Evolutionary conservation across 1,140 invertebrate species (phyloP).

Genomic region (Sminthurides bifidus): DNA sequence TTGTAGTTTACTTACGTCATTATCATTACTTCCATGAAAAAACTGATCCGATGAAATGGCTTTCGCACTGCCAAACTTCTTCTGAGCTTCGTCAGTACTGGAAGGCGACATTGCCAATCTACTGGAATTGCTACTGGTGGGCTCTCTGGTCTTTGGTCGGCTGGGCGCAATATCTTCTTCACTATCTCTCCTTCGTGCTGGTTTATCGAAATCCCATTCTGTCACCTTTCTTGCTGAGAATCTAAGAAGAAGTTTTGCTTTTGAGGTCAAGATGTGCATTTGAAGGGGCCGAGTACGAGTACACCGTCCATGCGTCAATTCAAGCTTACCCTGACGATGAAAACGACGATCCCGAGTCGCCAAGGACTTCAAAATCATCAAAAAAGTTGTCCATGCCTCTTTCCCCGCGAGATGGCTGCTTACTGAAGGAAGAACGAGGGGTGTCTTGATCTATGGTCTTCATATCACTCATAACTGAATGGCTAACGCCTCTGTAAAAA

Average conservation of each 20-base stretch:
- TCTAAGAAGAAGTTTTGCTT: not conserved
- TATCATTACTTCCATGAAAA: slow-evolving; percentile 61
- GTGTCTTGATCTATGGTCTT: slow-evolving; percentile 76
- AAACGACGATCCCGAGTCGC: not conserved
- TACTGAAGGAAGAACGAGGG: slow-evolving; percentile 36
- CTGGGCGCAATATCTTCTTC: slow-evolving; percentile 17
- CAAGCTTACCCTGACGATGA: not conserved
- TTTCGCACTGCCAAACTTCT: slow-evolving; percentile 93
- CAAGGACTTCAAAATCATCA: slow-evolving; percentile 31
- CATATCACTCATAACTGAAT: slow-evolving; percentile 89
- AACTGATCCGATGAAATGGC: slow-evolving; percentile 95
- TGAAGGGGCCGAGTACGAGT: too few species aligned
- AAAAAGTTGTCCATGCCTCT: slow-evolving; percentile 25
- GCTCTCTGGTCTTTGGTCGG: slow-evolving; percentile 19
- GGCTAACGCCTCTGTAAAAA: slow-evolving; percentile 61
- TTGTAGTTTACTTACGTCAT: slow-evolving; percentile 49
- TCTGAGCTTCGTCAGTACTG: slow-evolving; percentile 57
- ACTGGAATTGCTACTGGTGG: slow-evolving; percentile 10
- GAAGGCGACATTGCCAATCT: too few species aligned
- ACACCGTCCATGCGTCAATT: not conserved
- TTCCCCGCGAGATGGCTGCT: slow-evolving; percentile 36
- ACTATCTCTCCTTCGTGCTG: not conserved
- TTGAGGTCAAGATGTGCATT: too few species aligned
- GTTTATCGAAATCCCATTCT: slow-evolving; percentile 25
- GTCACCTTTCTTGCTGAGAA: slow-evolving; percentile 8